Percentiles rank a stretch among this genome's conserved stretches.
Conservation (phyloP, 2,113 vertebrate species). For the Hucho hucho region DNA sequence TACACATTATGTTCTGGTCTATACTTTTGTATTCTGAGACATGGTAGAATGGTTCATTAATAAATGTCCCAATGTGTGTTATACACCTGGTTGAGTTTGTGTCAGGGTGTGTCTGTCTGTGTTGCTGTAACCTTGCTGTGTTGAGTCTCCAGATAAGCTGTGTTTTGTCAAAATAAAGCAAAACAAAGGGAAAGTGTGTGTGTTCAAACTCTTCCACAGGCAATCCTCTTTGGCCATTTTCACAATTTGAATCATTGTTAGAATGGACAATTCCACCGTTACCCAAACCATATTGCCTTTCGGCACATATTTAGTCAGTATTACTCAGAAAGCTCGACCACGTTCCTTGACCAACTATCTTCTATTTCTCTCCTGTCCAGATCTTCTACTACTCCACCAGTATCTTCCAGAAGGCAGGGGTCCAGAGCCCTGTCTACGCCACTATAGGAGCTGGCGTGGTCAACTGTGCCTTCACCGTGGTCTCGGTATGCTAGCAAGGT, state of each 20-base stretch:
- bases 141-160: slow-evolving; percentile 40
- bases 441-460: slow-evolving; percentile 87
- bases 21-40: no score
- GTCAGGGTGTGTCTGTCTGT: background rate
- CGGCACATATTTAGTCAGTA: no score
- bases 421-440: slow-evolving; percentile 84
- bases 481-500: slow-evolving; percentile 73
- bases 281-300: no score
- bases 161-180: slow-evolving; percentile 48
- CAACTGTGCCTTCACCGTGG: slow-evolving; percentile 85
- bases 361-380: slow-evolving; percentile 54
- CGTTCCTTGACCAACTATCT: no score
- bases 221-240: no score
- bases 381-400: slow-evolving; percentile 93
- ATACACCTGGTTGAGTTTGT: background rate
- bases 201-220: no score
- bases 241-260: no score
- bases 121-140: slow-evolving; percentile 48
- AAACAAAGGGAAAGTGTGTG: slow-evolving; percentile 40
- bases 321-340: no score
- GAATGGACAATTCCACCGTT: no score
- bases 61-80: background rate
- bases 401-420: slow-evolving; percentile 85
- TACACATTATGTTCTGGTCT: no score
- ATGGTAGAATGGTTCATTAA: background rate